Evolutionary conservation across 2,797 vertebrate genomes (phyloP), one percentile per base, ranked within the genome.

Genomic region (Mormyrops attenuatus): DNA sequence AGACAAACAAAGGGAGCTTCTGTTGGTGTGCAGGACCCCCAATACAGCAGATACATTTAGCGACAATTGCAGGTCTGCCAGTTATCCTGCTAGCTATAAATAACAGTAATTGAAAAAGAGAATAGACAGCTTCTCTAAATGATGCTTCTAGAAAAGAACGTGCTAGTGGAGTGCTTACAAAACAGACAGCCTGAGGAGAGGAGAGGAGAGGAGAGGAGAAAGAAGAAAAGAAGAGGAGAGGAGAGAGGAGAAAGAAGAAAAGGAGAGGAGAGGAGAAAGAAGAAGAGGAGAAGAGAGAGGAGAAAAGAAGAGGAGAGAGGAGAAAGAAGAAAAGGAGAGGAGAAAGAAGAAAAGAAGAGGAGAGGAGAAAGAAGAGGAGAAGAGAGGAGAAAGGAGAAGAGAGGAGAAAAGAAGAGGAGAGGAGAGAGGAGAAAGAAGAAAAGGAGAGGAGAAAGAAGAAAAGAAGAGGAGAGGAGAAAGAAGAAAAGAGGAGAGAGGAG

Each of bases 401-500:
- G 5, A 38, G 38, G 2, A 52, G 2, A 15, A 17, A 1, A 53
- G 52, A 3, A 55, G 52, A 53, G 3, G 1, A 5, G 4, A 15
- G 0, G 0, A n/a, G 2, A 3, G 11, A 7, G 13, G 3, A 5
- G 41, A 44, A 4, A 5, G 6, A 0, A 5, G 8, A 8, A 15
- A 3, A 49, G 47, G 6, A 49, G 47, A 49, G 47, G 47, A n/a
- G n/a, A n/a, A n/a, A n/a, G n/a, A n/a, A 49, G 47, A 7, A 7
- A 7, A 49, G 47, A 49, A 49, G 47, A 5, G 47, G 47, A 49
- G 47, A 49, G 47, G n/a, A n/a, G n/a, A n/a, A n/a, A n/a, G n/a
- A n/a, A n/a, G n/a, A n/a, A n/a, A n/a, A n/a, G n/a, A n/a, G n/a
- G n/a, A n/a, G 47, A 49, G 47, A 5, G 47, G 2, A 49, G 41